A percentile compares a stretch with the other conserved stretches of the same genome.
Evolutionary conservation across 2,888 invertebrate species (phyloP).

Genomic region (Latheticus oryzae): DNA sequence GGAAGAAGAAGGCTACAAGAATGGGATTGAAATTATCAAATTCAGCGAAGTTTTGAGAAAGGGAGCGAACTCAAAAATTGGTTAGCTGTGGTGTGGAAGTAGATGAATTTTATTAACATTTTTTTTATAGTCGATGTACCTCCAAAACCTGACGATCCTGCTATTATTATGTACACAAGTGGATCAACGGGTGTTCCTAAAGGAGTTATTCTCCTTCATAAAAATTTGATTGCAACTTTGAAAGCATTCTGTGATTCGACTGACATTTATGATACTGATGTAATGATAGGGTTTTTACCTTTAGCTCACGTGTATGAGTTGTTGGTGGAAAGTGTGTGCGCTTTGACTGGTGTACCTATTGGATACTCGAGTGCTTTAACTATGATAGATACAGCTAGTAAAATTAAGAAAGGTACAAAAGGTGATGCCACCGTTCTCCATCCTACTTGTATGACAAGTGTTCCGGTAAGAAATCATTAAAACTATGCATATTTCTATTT

Average conservation of each 20-base stretch:
- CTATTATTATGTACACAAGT: conserved; percentile 99
- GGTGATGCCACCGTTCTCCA: conserved; percentile 93
- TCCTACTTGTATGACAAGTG: conserved; percentile 96
- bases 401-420: conserved; percentile 93
- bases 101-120: neutral
- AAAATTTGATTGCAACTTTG: conserved; percentile 83
- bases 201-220: conserved; percentile 86
- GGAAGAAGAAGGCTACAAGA: conserved; percentile 77
- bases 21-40: conserved; percentile 77
- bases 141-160: conserved; percentile 82
- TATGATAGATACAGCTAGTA: conserved; percentile 91
- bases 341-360: conserved; percentile 88
- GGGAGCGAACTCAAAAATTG: conserved; percentile 66
- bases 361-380: conserved; percentile 97
- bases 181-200: conserved; percentile 97
- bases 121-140: conserved; percentile 55
- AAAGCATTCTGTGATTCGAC: conserved; percentile 85
- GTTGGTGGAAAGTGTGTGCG: conserved; percentile 87
- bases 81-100: conserved; percentile 55
- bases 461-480: conserved; percentile 79
- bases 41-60: conserved; percentile 78
- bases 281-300: conserved; percentile 95
- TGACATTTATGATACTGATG: conserved; percentile 78
- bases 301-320: conserved; percentile 97
- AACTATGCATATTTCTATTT: no score